phyloP scores from a whole-genome alignment of 2,888 invertebrate genomes.

The Andrena minutula region DNA sequence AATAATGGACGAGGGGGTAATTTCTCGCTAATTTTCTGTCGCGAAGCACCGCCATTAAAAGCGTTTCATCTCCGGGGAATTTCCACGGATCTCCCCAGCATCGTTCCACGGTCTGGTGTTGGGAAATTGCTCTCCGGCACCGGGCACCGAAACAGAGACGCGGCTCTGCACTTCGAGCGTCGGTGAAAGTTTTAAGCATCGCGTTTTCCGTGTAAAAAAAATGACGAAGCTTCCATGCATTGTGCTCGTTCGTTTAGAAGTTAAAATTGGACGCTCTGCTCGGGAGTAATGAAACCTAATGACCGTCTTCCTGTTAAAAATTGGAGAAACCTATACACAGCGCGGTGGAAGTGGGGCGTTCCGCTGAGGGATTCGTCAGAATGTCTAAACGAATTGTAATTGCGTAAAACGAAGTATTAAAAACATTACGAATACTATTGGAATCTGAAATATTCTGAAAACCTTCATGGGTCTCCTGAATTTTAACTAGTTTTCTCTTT shows the following conservation, averaged over 20 bases:
- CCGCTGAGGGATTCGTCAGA: not conserved
- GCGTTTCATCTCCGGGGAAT: not conserved
- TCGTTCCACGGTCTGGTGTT: conserved; percentile 13
- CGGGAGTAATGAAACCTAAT: not conserved
- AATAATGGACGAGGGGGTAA: not conserved
- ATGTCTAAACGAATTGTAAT: not conserved
- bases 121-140: conserved; percentile 21
- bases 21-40: conserved; percentile 14
- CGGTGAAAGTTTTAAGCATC: conserved; percentile 30
- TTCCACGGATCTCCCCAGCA: conserved; percentile 9
- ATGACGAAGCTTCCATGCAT: conserved; percentile 10
- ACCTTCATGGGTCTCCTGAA: no score
- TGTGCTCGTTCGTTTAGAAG: conserved; percentile 3
- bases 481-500: no score
- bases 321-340: not conserved
- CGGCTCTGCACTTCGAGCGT: not conserved
- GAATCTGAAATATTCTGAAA: no score
- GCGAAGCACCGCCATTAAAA: conserved; percentile 11
- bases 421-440: not conserved
- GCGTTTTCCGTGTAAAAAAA: conserved; percentile 10
- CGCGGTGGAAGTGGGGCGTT: not conserved
- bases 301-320: not conserved
- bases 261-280: not conserved
- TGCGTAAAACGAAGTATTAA: not conserved
- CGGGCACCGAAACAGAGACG: conserved; percentile 1